Conservation (phyloP, 2,113 vertebrate species). For the Formicarius rufipectus region DNA sequence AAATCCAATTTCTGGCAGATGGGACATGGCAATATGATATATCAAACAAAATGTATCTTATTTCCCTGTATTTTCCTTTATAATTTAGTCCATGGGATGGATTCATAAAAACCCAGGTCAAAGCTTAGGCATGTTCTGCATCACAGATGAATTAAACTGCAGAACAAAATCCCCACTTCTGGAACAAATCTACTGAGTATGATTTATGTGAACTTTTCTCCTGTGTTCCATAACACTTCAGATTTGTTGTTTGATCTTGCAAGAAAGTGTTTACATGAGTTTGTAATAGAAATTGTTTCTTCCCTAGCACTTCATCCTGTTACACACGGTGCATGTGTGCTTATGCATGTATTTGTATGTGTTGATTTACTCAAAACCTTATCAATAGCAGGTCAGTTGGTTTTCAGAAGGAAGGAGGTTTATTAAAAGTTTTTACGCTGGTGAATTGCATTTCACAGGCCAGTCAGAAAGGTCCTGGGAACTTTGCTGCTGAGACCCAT, state of each 20-base stretch:
- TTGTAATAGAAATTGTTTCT: neutral
- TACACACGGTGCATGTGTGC: fast-evolving
- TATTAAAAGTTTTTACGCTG: neutral
- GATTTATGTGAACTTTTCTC: neutral
- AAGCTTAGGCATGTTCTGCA: neutral
- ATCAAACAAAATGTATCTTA: neutral
- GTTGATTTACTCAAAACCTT: neutral
- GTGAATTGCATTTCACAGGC: neutral
- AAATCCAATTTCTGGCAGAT: neutral
- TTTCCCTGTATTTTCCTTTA: neutral
- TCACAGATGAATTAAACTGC: neutral
- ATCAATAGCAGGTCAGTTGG: neutral
- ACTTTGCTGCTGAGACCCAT: neutral
- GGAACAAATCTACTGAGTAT: neutral
- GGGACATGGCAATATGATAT: neutral
- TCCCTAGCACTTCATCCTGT: neutral
- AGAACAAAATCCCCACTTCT: neutral
- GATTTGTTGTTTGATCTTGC: neutral
- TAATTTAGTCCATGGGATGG: neutral
- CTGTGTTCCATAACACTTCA: fast-evolving
- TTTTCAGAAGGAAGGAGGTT: neutral
- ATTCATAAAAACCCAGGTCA: neutral
- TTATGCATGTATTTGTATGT: neutral
- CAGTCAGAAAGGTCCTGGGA: neutral
- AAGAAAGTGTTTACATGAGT: neutral